Evolutionary conservation across 2,113 vertebrate genomes (phyloP).

Genomic region (Heterochromis multidens): DNA sequence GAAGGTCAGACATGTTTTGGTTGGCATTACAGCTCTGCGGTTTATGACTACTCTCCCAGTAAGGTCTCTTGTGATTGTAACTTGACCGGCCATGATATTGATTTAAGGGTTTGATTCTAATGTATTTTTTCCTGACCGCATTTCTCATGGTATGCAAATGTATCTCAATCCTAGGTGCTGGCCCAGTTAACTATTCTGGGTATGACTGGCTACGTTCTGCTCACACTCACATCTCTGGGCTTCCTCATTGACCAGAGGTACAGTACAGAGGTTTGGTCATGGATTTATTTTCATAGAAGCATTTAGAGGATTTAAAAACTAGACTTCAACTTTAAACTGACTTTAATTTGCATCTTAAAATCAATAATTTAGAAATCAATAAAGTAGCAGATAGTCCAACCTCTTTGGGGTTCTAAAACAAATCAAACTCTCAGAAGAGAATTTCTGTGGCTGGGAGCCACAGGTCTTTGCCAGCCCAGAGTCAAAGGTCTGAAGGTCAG

Average conservation of each 20-base stretch:
- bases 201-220: conserved; percentile 80
- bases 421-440: not conserved
- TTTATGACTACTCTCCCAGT: conserved; percentile 37
- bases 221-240: conserved; percentile 85
- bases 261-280: not conserved
- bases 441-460: not conserved
- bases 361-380: not conserved
- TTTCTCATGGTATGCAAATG: conserved; percentile 1
- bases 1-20: conserved; percentile 56
- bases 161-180: conserved; percentile 53
- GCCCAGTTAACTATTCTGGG: conserved; percentile 80
- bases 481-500: not conserved
- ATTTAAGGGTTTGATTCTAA: conserved; percentile 38
- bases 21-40: conserved; percentile 32
- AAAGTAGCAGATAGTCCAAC: not conserved
- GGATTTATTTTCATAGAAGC: not conserved
- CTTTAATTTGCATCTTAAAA: not conserved
- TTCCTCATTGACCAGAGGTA: conserved; percentile 86
- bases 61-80: conserved; percentile 27
- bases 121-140: conserved; percentile 26
- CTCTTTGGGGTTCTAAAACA: not conserved
- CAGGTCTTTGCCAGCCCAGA: not conserved
- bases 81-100: conserved; percentile 35
- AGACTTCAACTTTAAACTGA: too few species aligned
- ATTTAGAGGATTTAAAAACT: not conserved